phyloP scores from a whole-genome alignment of 2,797 vertebrate species.

The Etheostoma perlongum region DNA sequence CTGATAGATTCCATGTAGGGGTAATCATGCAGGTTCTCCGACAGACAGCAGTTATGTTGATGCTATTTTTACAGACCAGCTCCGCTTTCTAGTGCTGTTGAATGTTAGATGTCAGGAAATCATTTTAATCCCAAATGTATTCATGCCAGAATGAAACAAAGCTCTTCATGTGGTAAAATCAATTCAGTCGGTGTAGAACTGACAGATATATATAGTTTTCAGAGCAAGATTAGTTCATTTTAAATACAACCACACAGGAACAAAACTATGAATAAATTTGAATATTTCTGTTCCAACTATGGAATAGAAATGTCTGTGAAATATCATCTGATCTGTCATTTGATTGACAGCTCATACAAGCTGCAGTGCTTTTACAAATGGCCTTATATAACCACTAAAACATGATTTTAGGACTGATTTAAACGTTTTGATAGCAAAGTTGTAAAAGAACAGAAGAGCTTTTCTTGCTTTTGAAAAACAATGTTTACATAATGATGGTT shows the following conservation, averaged over 20 bases:
- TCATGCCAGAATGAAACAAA: constrained; percentile 44
- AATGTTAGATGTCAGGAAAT: constrained; percentile 45
- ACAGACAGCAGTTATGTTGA: not conserved
- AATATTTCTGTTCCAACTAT: constrained; percentile 43
- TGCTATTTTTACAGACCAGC: constrained; percentile 13
- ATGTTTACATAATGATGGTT: not conserved
- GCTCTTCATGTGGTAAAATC: constrained; percentile 48
- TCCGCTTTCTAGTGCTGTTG: constrained; percentile 3
- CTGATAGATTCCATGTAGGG: not conserved
- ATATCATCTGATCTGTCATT: constrained; percentile 36
- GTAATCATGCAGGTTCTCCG: not conserved
- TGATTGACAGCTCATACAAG: constrained; percentile 38
- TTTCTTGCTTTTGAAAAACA: constrained; percentile 1
- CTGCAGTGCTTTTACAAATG: not conserved
- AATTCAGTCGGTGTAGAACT: constrained; percentile 16
- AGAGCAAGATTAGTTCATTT: constrained; percentile 39
- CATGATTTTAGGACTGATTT: not conserved
- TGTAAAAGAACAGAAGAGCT: not conserved
- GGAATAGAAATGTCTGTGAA: constrained; percentile 4
- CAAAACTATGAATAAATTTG: constrained; percentile 54
- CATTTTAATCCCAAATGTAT: constrained; percentile 40
- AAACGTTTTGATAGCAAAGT: not conserved
- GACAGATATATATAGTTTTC: constrained; percentile 47
- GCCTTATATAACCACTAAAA: constrained; percentile 8
- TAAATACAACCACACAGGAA: constrained; percentile 36